These are phyloP conservation scores for Cephalopterus ornatus DNA, from an alignment of 2,113 vertebrate genomes.

Conservation along the genomic window DNA sequence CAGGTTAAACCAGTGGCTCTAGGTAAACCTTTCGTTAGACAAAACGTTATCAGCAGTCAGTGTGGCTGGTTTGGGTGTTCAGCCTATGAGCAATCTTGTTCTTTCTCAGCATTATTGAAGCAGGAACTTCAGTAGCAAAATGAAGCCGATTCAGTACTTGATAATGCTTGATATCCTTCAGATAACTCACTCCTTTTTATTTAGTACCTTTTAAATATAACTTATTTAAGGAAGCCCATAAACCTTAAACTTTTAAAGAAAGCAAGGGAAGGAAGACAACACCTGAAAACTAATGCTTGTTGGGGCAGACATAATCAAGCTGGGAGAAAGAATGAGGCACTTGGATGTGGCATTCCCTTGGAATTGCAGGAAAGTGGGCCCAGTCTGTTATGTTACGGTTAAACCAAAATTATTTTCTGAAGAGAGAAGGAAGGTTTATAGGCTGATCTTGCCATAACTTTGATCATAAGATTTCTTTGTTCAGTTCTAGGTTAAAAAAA, in stretches of 20 bases:
- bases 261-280: neutral
- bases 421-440: conserved; percentile 33
- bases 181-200: conserved; percentile 16
- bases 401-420: conserved; percentile 51
- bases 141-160: conserved; percentile 8
- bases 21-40: neutral
- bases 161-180: neutral
- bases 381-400: conserved; percentile 31
- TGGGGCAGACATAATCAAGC: neutral
- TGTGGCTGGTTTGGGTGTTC: neutral
- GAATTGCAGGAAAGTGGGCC: conserved; percentile 5
- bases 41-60: neutral
- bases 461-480: conserved; percentile 43
- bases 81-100: neutral
- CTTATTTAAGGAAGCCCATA: conserved; percentile 29
- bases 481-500: conserved; percentile 49
- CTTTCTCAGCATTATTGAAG: neutral
- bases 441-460: conserved; percentile 56
- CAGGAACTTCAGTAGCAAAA: neutral
- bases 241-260: conserved; percentile 5
- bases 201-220: conserved; percentile 34
- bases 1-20: conserved; percentile 11
- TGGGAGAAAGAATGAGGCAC: neutral
- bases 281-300: neutral
- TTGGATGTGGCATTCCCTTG: conserved; percentile 2